phyloP scores from a whole-genome alignment of 2,888 invertebrate species.

The Stenchaetothrips biformis region DNA sequence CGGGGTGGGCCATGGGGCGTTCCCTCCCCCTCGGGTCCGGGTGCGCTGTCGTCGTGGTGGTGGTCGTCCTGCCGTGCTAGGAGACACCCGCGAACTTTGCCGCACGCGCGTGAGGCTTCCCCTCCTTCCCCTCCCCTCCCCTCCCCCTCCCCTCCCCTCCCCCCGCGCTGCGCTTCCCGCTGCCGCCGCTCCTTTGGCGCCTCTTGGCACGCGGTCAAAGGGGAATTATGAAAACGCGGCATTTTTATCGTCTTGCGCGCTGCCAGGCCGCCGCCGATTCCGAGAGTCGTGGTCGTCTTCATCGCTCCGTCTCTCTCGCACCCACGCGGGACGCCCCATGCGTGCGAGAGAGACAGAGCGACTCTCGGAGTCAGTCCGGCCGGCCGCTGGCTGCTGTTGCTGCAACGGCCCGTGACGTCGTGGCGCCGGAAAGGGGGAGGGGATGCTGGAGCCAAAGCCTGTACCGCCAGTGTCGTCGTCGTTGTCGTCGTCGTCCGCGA shows the following conservation, averaged over 20 bases:
- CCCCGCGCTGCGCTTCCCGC: neutral
- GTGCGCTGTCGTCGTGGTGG: neutral
- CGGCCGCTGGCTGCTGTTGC: no score
- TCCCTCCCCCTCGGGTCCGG: neutral
- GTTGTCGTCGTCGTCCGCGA: no score
- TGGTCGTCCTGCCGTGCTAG: neutral
- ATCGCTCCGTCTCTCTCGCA: neutral
- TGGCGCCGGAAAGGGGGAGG: neutral
- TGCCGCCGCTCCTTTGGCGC: neutral
- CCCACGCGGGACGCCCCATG: neutral
- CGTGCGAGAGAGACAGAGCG: neutral
- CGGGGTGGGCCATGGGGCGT: neutral
- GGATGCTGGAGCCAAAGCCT: neutral
- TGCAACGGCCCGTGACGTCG: neutral
- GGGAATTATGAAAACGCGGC: constrained; percentile 5
- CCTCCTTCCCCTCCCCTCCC: neutral
- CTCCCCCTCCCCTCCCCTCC: no score
- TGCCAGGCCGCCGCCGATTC: neutral
- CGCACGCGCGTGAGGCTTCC: neutral
- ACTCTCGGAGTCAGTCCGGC: no score
- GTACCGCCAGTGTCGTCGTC: no score
- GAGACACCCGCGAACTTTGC: neutral
- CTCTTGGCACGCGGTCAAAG: constrained; percentile 1
- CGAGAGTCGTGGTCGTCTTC: neutral
- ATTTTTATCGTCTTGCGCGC: neutral